Base-by-base conservation (phyloP, 2,113 vertebrate genomes). In the Lophochroa leadbeateri region DNA sequence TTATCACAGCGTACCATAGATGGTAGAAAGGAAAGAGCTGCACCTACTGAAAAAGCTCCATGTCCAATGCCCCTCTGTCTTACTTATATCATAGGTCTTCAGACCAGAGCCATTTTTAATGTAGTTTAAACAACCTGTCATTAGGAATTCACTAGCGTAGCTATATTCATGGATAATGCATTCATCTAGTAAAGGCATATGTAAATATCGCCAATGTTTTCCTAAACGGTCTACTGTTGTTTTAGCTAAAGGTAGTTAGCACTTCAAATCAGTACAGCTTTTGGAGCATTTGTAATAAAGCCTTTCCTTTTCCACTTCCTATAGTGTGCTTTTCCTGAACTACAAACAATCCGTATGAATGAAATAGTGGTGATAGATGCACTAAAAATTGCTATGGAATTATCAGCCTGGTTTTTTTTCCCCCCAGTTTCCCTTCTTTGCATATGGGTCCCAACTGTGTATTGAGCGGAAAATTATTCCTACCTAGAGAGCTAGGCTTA, bases 391-490 rank as follows among this genome's bases (percentile, higher is more conserved):
- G 41, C 24, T 67, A 29, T 39, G 46, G n/a, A 70, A 60, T 92
- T 74, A 11, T 52, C 31, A 15, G 20, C 3, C 10, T 58, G 17
- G 6, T 8, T 13, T 33, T 68, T 86, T 71, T 81, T 21, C 17
- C 23, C 13, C n/a, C 13, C 31, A 13, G 6, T 52, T 12, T 63
- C 31, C 11, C 27, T 63, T 88, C 63, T 87, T 88, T 90, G 29
- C 61, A 81, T 82, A 64, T 47, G 50, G 25, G 18, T 88, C 79
- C 24, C 64, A 69, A 71, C 17, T 41, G 64, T 75, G 35, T 58
- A 83, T n/a, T 80, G 39, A 92, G 55, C 0, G 2, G 68, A 88
- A 95, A 96, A 90, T 88, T 86, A 95, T 88, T 90, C 71, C 69
- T 81, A 74, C 27, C 76, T 55, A 86, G 55, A 94, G 63, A 94